phyloP scores from a whole-genome alignment of 2,888 invertebrate genomes.

The Entomobrya multifasciata region DNA sequence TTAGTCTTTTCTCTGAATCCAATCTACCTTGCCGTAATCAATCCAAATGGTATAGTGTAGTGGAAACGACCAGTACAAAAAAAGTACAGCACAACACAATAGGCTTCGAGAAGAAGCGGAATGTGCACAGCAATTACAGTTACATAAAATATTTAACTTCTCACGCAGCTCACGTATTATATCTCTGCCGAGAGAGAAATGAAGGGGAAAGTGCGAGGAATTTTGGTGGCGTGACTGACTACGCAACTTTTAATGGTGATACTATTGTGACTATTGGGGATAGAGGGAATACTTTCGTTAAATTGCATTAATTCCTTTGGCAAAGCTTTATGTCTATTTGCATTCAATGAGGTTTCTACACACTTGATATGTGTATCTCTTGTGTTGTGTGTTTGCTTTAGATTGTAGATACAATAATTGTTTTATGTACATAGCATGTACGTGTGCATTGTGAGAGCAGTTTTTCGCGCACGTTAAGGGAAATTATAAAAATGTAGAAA shows the following conservation, averaged over 20 bases:
- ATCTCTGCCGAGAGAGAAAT: not conserved
- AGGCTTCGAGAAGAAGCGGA: not conserved
- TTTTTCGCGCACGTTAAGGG: no score
- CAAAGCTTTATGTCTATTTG: not conserved
- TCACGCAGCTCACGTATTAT: constrained; percentile 35
- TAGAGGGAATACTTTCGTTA: not conserved
- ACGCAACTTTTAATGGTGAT: not conserved
- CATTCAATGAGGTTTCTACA: no score
- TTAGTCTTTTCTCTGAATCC: no score
- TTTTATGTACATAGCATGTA: no score
- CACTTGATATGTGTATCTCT: no score
- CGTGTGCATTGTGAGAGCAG: no score
- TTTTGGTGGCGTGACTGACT: constrained; percentile 15
- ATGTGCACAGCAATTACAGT: constrained; percentile 23
- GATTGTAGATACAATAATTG: no score
- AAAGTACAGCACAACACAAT: no score
- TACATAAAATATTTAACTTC: constrained; percentile 39
- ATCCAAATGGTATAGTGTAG: not conserved
- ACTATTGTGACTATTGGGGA: not conserved
- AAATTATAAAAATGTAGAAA: no score
- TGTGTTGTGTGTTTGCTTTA: no score
- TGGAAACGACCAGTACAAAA: no score
- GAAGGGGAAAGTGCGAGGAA: constrained; percentile 5
- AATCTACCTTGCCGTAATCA: not conserved
- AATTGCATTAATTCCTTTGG: not conserved